Base-by-base conservation (phyloP, 1,140 invertebrate genomes). In the Drosophila albomicans region DNA sequence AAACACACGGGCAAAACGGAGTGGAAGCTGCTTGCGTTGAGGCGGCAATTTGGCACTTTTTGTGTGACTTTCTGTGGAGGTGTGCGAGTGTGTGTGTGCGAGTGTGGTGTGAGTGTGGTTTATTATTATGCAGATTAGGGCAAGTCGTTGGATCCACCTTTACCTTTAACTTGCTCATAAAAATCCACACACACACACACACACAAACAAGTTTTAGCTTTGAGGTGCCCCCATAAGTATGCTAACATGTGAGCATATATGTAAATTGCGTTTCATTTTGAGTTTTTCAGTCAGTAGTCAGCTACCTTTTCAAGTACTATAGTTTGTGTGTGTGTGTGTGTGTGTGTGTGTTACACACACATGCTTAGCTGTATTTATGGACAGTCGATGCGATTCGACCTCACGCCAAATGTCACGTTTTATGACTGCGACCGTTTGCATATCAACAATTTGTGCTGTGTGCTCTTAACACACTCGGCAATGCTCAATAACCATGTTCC, bases 101-200 rank as follows among this genome's bases (percentile, higher is more conserved):
- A 43, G 48, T 64, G 64, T 70, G 62, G 62, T 48, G 70, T 79
- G 65, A 67, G 68, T 88, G 81, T 75, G 85, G 85, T 79, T 88
- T 88, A 89, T 89, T 88, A 88, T 88, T 88, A 89, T 88, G 85
- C 81, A 88, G 85, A 88, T 89, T 88, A 88, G 84, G 75, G 56
- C 74, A 89, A 84, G 85, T 78, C 76, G 52, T 66, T 75, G 70
- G 70, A 61, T 68, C 74, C 75, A 67, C 78, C 78, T 78, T 79
- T 82, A 35, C 48, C 76, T 58, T 48, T 41, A 67, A 74, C 68
- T 68, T 52, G 51, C 52, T 59, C 82, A 86, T 82, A 82, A 86
- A 85, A 86, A 63, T 46, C 58, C 52, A 73, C 69, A 74, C 57
- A 46, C 54, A 38, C 63, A 15, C 48, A 30, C 15, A 25, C 35